These are phyloP conservation scores for Paradoxurus hermaphroditus DNA, from an alignment of 2,113 vertebrate species.

Conservation along the genomic window DNA sequence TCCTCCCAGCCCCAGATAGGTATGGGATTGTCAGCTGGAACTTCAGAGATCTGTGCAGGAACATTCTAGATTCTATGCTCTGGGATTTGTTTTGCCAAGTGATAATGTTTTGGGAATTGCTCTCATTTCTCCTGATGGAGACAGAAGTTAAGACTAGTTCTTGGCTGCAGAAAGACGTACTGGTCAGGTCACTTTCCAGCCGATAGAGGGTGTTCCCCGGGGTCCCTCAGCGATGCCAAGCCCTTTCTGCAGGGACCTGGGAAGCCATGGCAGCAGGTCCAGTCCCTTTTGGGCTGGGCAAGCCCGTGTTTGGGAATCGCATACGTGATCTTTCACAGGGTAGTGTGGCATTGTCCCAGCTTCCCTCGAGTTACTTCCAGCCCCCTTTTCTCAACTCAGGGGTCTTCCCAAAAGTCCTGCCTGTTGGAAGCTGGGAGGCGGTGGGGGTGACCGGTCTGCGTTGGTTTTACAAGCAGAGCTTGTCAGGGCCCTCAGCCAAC, in stretches of 20 bases:
- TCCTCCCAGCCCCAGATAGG: background rate
- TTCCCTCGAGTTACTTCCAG: background rate
- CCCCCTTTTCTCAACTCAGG: background rate
- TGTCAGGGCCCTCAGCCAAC: background rate
- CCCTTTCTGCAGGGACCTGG: background rate
- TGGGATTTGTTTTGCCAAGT: background rate
- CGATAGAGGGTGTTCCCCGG: constrained; percentile 69
- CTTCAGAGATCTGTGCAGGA: background rate
- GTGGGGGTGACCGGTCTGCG: background rate
- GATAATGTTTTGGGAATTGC: constrained; percentile 6
- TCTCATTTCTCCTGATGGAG: background rate
- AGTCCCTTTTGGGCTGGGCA: constrained; percentile 36
- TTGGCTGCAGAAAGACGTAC: constrained; percentile 54
- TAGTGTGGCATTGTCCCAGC: background rate
- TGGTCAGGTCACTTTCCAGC: constrained; percentile 61
- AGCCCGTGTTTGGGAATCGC: background rate
- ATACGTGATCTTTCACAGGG: background rate
- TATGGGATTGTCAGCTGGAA: background rate
- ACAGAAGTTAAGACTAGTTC: constrained; percentile 55
- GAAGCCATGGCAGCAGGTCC: background rate
- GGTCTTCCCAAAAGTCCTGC: background rate
- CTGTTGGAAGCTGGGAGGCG: background rate
- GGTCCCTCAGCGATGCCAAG: constrained; percentile 61
- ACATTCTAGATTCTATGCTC: background rate
- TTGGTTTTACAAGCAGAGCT: background rate